These are phyloP conservation scores for Gymnoscopelus microlampas DNA, from an alignment of 2,797 vertebrate genomes.

Conservation along the genomic window DNA sequence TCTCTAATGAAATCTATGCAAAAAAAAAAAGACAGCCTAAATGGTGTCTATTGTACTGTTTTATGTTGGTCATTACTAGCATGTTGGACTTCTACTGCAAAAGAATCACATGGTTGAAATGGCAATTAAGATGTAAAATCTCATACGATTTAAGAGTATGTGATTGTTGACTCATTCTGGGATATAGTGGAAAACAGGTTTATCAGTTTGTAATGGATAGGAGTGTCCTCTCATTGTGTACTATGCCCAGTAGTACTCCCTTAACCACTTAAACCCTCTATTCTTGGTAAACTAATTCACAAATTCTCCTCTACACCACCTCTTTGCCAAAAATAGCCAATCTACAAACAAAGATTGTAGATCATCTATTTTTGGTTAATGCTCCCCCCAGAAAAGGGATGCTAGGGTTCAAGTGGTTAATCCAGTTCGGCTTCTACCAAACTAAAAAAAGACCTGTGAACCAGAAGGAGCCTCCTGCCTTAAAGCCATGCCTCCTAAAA, in stretches of 20 bases:
- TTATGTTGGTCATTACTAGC: neutral
- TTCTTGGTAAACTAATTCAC: too few species aligned
- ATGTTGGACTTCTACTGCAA: neutral
- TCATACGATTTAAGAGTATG: neutral
- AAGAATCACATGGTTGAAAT: neutral
- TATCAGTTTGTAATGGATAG: neutral
- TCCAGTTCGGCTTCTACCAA: slow-evolving; percentile 20
- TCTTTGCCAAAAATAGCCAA: too few species aligned
- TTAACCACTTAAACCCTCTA: too few species aligned
- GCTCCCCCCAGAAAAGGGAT: too few species aligned
- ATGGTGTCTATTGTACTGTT: neutral
- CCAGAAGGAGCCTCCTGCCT: slow-evolving; percentile 37
- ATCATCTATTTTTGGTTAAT: too few species aligned
- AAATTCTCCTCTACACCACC: too few species aligned
- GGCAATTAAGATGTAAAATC: neutral
- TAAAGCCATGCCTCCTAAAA: slow-evolving; percentile 51
- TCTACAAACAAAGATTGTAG: too few species aligned
- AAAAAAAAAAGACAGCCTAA: neutral
- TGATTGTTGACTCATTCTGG: slow-evolving; percentile 4
- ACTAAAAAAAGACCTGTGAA: slow-evolving; percentile 11
- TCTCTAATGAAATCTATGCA: slow-evolving; percentile 3
- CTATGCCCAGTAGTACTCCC: neutral
- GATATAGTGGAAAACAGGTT: slow-evolving; percentile 5
- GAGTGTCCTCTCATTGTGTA: too few species aligned
- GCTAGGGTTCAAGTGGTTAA: neutral